phyloP scores from a whole-genome alignment of 37 sponge, comb jelly and placozoan genomes.

The Agelas oroides region DNA sequence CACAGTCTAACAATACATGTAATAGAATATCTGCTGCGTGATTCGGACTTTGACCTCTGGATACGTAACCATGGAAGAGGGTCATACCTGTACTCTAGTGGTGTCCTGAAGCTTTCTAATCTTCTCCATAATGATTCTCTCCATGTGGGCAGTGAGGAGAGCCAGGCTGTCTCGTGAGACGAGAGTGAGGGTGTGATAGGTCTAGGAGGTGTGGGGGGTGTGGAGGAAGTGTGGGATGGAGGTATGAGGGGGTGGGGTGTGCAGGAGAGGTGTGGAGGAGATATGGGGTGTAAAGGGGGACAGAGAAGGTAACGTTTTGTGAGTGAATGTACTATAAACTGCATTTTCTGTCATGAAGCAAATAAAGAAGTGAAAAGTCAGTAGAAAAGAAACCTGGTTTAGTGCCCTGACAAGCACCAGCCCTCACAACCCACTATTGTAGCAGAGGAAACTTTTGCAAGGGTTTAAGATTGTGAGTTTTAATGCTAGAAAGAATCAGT shows the following conservation, averaged over 20 bases:
- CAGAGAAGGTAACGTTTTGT: not conserved
- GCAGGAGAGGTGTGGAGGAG: not conserved
- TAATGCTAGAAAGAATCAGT: too few species aligned
- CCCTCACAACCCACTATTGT: too few species aligned
- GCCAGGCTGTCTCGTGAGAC: conserved; percentile 87
- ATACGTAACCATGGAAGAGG: too few species aligned
- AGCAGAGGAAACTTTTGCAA: too few species aligned
- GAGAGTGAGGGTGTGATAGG: conserved; percentile 80
- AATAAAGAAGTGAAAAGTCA: too few species aligned
- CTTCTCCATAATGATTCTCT: conserved; percentile 90
- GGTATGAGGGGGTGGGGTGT: not conserved
- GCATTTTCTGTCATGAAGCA: too few species aligned
- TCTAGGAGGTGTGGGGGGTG: conserved; percentile 31
- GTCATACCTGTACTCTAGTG: conserved; percentile 75
- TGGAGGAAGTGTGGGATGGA: not conserved
- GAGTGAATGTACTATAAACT: too few species aligned
- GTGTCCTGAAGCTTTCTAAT: conserved; percentile 63
- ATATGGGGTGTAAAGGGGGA: not conserved
- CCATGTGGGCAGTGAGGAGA: conserved; percentile 47
- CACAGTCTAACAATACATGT: too few species aligned
- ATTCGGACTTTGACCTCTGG: too few species aligned
- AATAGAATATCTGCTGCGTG: not conserved
- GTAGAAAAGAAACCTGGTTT: too few species aligned
- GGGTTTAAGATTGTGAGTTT: too few species aligned
- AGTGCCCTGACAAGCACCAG: too few species aligned